Conservation (phyloP, 2,888 invertebrate genomes). For the Parnassius orleans region DNA sequence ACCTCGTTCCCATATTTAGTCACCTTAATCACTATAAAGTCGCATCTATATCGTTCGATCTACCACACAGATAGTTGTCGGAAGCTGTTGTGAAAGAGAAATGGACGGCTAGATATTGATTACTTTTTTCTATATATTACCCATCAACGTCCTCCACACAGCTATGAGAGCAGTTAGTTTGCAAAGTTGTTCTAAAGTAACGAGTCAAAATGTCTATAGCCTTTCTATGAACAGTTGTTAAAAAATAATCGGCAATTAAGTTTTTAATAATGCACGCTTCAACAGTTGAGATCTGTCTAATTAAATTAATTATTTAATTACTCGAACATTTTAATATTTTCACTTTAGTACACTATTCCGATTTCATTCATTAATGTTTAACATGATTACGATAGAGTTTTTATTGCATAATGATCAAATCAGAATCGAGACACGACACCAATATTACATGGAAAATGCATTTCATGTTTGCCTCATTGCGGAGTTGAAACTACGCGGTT, state of each 20-base stretch:
- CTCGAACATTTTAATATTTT: not conserved
- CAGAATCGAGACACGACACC: slow-evolving; percentile 18
- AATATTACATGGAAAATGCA: slow-evolving; percentile 18
- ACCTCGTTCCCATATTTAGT: slow-evolving; percentile 17
- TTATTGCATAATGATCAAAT: slow-evolving; percentile 38
- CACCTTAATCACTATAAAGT: slow-evolving; percentile 16
- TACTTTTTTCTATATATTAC: slow-evolving; percentile 32
- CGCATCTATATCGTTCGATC: slow-evolving; percentile 23
- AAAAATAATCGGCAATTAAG: too few relatives aligned
- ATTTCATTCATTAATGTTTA: not conserved
- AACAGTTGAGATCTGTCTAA: too few relatives aligned
- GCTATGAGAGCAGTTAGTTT: not conserved
- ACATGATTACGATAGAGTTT: not conserved
- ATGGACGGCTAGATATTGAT: not conserved
- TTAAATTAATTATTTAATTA: too few relatives aligned
- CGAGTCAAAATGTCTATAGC: too few relatives aligned
- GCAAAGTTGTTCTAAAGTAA: too few relatives aligned
- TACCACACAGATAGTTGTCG: not conserved
- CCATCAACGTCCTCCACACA: slow-evolving; percentile 13
- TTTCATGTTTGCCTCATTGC: slow-evolving; percentile 9
- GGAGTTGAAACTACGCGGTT: not conserved
- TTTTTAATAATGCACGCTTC: too few relatives aligned
- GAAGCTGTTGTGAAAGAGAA: slow-evolving; percentile 18
- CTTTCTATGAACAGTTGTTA: too few relatives aligned
- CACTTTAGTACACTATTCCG: not conserved